These are phyloP conservation scores for Entomyzon cyanotis DNA, from an alignment of 2,113 vertebrate genomes.

Conservation along the genomic window DNA sequence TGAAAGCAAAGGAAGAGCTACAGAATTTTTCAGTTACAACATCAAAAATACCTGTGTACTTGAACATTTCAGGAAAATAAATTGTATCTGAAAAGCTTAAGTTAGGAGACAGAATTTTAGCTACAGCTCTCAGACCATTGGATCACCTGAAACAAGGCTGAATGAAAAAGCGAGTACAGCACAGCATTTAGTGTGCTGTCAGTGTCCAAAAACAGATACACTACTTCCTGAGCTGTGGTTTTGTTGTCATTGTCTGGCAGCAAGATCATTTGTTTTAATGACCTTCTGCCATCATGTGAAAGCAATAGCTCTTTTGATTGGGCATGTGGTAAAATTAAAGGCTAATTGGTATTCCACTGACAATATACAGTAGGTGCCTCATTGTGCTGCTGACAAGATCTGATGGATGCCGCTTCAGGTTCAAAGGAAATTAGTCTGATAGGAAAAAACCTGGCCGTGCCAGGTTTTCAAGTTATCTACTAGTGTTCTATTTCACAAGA, in stretches of 20 bases:
- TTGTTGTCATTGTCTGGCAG: conserved; percentile 50
- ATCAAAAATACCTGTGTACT: not conserved
- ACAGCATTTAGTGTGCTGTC: conserved; percentile 3
- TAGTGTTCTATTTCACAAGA: conserved; percentile 19
- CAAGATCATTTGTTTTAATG: conserved; percentile 61
- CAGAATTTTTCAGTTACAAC: not conserved
- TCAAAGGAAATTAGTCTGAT: conserved; percentile 51
- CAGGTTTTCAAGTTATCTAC: conserved; percentile 21
- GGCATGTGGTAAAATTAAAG: conserved; percentile 42
- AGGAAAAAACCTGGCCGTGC: not conserved
- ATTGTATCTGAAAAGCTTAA: not conserved
- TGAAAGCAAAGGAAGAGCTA: not conserved
- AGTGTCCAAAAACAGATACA: conserved; percentile 6
- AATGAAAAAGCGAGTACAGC: not conserved
- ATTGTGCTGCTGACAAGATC: conserved; percentile 54
- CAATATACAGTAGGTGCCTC: conserved; percentile 39
- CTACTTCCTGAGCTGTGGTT: conserved; percentile 22
- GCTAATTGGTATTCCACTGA: conserved; percentile 62
- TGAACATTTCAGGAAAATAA: not conserved
- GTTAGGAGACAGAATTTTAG: not conserved
- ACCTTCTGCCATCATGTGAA: conserved; percentile 62
- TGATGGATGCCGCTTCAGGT: conserved; percentile 41
- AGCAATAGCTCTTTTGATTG: conserved; percentile 60
- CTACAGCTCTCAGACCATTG: not conserved
- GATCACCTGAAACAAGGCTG: not conserved